Conservation (phyloP, 1,140 invertebrate species). For the Macrotrachela quadricornifera region DNA sequence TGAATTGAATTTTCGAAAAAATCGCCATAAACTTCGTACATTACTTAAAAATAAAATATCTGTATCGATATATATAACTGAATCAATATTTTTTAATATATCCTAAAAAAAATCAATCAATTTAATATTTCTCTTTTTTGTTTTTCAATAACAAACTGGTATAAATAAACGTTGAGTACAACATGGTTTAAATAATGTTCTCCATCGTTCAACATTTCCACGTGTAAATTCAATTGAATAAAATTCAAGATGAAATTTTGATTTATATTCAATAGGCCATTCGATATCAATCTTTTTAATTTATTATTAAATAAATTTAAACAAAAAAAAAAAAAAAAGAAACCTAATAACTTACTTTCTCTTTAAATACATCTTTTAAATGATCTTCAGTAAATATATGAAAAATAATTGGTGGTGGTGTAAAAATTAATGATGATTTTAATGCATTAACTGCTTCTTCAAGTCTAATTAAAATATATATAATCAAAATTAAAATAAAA, state of each 20-base stretch:
- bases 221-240: slow-evolving; percentile 53
- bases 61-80: slow-evolving; percentile 75
- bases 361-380: slow-evolving; percentile 38
- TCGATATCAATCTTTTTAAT: slow-evolving; percentile 22
- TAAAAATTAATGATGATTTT: slow-evolving; percentile 62
- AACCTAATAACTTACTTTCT: slow-evolving; percentile 25
- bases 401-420: slow-evolving; percentile 40
- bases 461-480: no score
- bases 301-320: neutral
- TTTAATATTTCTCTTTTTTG: no score
- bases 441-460: slow-evolving; percentile 50
- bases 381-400: slow-evolving; percentile 53
- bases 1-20: slow-evolving; percentile 59
- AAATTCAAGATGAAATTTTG: slow-evolving; percentile 48
- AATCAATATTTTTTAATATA: slow-evolving; percentile 52
- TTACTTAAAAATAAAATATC: slow-evolving; percentile 66
- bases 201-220: slow-evolving; percentile 50
- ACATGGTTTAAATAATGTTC: slow-evolving; percentile 69
- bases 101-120: slow-evolving; percentile 37
- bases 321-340: neutral
- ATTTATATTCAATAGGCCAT: slow-evolving; percentile 44
- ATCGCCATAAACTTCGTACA: slow-evolving; percentile 54
- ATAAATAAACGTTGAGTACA: slow-evolving; percentile 71
- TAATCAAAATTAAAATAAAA: no score
- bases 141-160: slow-evolving; percentile 57